Evolutionary conservation across 2,888 invertebrate genomes (phyloP).

Genomic region (Tachina grossa): DNA sequence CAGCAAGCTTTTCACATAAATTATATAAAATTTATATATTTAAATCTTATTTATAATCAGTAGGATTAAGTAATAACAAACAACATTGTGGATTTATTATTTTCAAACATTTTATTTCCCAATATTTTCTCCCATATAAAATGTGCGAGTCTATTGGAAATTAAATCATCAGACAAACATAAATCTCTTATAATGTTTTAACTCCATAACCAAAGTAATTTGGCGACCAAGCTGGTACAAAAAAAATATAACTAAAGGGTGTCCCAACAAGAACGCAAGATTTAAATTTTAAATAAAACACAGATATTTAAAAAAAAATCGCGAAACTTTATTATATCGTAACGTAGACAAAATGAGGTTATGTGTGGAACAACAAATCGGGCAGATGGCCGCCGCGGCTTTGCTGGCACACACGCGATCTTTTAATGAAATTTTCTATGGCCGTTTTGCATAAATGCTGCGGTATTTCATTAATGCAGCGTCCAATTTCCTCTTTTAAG

Average conservation of each 20-base stretch:
- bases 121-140: slow-evolving; percentile 6
- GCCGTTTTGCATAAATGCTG: too few relatives aligned
- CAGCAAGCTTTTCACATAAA: not conserved
- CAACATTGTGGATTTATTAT: slow-evolving; percentile 30
- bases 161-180: slow-evolving; percentile 38
- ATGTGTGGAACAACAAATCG: too few relatives aligned
- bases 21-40: slow-evolving; percentile 5
- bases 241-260: not conserved
- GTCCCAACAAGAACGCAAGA: too few relatives aligned
- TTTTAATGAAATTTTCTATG: too few relatives aligned
- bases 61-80: slow-evolving; percentile 32
- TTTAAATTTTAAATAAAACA: too few relatives aligned
- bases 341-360: too few relatives aligned
- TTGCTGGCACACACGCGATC: too few relatives aligned
- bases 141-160: not conserved
- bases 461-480: too few relatives aligned
- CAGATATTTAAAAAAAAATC: too few relatives aligned
- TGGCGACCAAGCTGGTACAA: slow-evolving; percentile 26
- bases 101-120: slow-evolving; percentile 30
- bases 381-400: too few relatives aligned
- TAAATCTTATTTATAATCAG: slow-evolving; percentile 18
- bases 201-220: slow-evolving; percentile 45
- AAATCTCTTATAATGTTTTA: slow-evolving; percentile 45
- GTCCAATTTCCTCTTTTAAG: too few relatives aligned
- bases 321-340: too few relatives aligned